These are phyloP conservation scores for Reticulitermes speratus DNA, from an alignment of 1,140 invertebrate species.

Conservation along the genomic window DNA sequence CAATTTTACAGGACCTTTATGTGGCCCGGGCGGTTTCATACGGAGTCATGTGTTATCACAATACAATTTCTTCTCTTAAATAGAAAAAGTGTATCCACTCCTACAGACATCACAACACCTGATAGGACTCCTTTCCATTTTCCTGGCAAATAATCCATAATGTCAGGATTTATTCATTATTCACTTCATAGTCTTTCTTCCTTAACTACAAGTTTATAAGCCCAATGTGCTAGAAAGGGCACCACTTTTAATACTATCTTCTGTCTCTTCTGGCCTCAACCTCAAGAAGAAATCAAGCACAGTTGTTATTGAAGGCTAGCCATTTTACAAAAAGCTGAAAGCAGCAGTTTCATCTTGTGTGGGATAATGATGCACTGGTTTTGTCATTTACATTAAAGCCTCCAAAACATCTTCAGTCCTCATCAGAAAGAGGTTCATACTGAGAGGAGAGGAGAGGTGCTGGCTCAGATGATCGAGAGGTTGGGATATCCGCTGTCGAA, in stretches of 20 bases:
- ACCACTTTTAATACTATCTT: background rate
- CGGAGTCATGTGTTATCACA: background rate
- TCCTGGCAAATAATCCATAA: background rate
- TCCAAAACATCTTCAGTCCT: slow-evolving; percentile 58
- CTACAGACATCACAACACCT: slow-evolving; percentile 10
- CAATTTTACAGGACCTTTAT: background rate
- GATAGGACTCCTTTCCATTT: background rate
- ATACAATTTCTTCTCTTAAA: slow-evolving; percentile 2
- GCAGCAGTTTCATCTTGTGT: background rate
- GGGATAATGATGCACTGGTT: no score
- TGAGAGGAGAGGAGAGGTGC: slow-evolving; percentile 79
- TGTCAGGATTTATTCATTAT: background rate
- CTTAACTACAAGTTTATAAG: slow-evolving; percentile 3
- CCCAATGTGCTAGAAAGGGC: background rate
- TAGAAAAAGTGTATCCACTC: slow-evolving; percentile 15
- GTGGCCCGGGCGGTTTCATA: background rate
- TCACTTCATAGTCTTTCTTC: background rate
- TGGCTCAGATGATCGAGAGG: slow-evolving; percentile 55
- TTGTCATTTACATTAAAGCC: no score
- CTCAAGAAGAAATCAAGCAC: background rate
- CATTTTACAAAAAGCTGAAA: background rate
- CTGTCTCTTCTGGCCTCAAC: background rate
- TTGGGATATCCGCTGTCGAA: slow-evolving; percentile 24
- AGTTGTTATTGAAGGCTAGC: background rate
- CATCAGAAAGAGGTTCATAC: slow-evolving; percentile 84